Evolutionary conservation across 2,113 vertebrate species (phyloP), one percentile per base, ranked within the genome.

Genomic region (Acrocephalus kingi): DNA sequence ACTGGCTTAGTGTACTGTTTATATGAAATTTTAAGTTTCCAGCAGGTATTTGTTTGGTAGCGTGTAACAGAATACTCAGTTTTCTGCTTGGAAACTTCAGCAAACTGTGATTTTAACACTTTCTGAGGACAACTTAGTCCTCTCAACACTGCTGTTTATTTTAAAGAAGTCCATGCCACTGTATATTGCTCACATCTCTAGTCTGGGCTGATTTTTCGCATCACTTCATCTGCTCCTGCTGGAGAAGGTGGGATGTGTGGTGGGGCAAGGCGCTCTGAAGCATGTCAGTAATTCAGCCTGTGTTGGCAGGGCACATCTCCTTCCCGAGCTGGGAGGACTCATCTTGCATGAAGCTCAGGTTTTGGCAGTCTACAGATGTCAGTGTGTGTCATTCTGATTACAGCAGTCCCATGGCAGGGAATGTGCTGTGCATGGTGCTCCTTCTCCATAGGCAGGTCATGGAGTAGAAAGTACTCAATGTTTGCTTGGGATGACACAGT

Each of bases 331-430:
- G 69, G 46, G 55, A 73, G 49, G 55, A 77, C 11, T 77, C 46
- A 39, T 62, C 17, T 19, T 58, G 15, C 31, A 24, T 6, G 21
- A 11, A 35, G 48, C 64, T 71, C 1, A 5, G n/a, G 23, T 39
- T 81, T 39, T 20, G 15, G 63, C 55, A 81, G 30, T 80, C 37
- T 64, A 8, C 18, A 73, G 55, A 11, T 22, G 49, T 46, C 35
- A 5, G 3, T 11, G 20, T 27, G 43, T 62, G 41, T 81, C 59
- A 17, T 9, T 71, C 37, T 66, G 51, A 54, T 13, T 11, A 4
- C 0, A 0, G 51, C 22, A 61, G 15, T 28, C 63, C 39, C 16
- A 3, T 4, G 68, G 51, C 59, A 77, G 64, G 48, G 14, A 6
- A 24, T 8, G 22, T 49, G 35, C 72, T 72, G 30, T 8, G 33